Evolutionary conservation across 2,797 vertebrate genomes (phyloP).

Genomic region (Poeciliopsis turneri): DNA sequence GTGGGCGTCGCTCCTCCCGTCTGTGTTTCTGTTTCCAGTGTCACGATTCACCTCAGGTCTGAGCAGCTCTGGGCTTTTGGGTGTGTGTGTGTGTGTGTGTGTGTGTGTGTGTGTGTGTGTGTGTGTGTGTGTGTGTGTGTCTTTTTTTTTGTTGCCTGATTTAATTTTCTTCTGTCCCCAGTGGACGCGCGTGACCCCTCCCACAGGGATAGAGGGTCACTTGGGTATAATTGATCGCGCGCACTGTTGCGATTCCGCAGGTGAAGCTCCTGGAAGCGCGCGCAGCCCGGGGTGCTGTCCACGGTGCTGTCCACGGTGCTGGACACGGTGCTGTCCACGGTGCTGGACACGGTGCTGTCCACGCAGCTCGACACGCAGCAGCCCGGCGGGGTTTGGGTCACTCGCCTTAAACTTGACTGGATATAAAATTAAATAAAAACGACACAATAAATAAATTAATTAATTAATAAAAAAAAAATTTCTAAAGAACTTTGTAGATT

Average conservation of each 20-base stretch:
- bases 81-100: too few species aligned
- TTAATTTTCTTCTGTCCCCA: neutral
- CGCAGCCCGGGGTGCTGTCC: slow-evolving; percentile 1
- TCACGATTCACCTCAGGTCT: slow-evolving; percentile 61
- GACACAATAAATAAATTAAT: too few species aligned
- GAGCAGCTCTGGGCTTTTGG: neutral
- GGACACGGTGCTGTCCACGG: too few species aligned
- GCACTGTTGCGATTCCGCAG: neutral
- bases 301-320: neutral
- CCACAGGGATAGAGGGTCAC: slow-evolving; percentile 25
- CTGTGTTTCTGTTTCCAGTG: slow-evolving; percentile 44
- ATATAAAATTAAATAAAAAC: too few species aligned
- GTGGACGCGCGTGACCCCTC: slow-evolving; percentile 37
- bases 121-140: neutral
- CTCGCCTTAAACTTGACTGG: neutral
- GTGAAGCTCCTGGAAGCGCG: neutral
- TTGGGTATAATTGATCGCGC: slow-evolving; percentile 22
- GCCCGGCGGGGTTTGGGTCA: neutral
- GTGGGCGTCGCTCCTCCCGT: slow-evolving; percentile 66
- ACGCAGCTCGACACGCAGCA: neutral
- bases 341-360: too few species aligned
- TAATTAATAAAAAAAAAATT: neutral
- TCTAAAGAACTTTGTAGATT: neutral
- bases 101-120: too few species aligned
- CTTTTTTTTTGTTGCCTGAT: neutral